Evolutionary conservation across 2,797 vertebrate genomes (phyloP).

Genomic region (Peromyscus nudipes): DNA sequence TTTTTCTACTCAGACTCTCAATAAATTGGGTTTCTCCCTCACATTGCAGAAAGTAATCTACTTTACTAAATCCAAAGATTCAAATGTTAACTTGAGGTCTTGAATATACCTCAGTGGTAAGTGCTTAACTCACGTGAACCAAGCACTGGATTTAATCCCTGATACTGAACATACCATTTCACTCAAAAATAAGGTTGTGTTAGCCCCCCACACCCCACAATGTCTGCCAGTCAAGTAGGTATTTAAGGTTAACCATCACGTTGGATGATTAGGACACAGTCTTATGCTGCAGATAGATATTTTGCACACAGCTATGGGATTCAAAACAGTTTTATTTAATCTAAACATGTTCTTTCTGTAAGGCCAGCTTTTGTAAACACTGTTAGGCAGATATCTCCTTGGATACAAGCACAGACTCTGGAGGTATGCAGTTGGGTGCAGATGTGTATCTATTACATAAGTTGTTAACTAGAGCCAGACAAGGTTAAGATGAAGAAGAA

Average conservation of each 20-base stretch:
- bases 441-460: neutral
- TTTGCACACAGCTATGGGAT: neutral
- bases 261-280: neutral
- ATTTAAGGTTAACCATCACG: neutral
- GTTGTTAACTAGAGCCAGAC: neutral
- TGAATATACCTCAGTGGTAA: no score
- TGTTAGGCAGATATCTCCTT: neutral
- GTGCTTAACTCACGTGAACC: neutral
- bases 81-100: neutral
- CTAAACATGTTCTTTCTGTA: neutral
- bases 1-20: neutral
- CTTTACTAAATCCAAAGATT: neutral
- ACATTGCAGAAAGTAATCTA: neutral
- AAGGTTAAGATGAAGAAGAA: neutral
- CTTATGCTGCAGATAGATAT: neutral
- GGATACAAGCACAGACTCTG: neutral
- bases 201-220: neutral
- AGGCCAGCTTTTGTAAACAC: neutral
- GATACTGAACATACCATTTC: neutral
- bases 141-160: neutral
- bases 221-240: neutral
- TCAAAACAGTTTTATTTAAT: slow-evolving; percentile 30
- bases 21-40: neutral
- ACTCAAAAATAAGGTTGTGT: neutral
- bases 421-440: neutral